Percentiles rank a stretch among this genome's conserved stretches.
Evolutionary conservation across 2,888 invertebrate species (phyloP).

Genomic region (Deroplatys truncata): DNA sequence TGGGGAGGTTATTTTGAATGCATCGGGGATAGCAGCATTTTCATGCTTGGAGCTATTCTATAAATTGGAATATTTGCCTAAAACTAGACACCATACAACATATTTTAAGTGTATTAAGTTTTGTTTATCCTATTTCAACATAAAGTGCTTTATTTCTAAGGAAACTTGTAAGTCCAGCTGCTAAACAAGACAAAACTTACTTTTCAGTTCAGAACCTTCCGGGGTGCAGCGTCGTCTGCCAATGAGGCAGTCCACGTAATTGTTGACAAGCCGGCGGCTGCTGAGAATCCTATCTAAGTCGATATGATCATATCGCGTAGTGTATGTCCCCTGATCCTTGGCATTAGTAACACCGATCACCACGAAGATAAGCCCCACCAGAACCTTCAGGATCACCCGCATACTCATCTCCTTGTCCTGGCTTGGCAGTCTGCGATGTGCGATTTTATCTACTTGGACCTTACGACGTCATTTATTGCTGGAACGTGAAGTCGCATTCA

Average conservation of each 20-base stretch:
- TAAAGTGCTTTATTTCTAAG: no score
- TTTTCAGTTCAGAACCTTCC: conserved; percentile 18
- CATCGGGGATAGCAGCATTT: no score
- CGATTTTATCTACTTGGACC: background rate
- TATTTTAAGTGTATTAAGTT: no score
- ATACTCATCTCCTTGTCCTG: background rate
- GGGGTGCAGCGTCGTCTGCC: conserved; percentile 22
- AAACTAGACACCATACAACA: no score
- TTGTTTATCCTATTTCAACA: no score
- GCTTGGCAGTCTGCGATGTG: background rate
- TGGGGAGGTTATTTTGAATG: no score
- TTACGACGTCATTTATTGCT: background rate
- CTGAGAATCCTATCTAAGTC: conserved; percentile 15
- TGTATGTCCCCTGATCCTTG: background rate
- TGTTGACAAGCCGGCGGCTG: conserved; percentile 12
- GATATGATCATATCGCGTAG: conserved; percentile 2
- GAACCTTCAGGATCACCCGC: background rate
- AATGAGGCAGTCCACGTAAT: conserved; percentile 24
- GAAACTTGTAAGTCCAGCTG: no score
- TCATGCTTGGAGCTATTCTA: no score
- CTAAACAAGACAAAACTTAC: background rate
- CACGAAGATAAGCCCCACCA: background rate
- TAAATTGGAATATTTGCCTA: no score
- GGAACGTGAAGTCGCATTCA: background rate
- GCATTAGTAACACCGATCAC: background rate